A percentile compares a stretch with the other conserved stretches of the same genome.
Evolutionary conservation across 2,113 vertebrate species (phyloP).

Genomic region (Dolichotis patagonum): DNA sequence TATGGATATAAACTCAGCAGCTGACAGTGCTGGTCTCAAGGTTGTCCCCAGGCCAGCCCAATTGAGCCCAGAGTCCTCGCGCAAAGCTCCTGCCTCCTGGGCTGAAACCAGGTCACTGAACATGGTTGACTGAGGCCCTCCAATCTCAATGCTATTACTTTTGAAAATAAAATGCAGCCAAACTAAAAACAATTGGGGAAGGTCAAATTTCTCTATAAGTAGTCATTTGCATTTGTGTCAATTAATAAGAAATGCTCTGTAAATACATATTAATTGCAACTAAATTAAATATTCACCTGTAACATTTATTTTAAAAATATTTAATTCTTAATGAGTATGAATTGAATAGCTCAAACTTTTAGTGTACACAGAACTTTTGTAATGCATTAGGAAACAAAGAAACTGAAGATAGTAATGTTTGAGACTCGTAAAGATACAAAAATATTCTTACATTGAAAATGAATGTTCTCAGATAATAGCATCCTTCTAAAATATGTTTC

Average conservation of each 20-base stretch:
- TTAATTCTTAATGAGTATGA: conserved; percentile 75
- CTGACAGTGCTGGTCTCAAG: no score
- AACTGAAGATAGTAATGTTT: neutral
- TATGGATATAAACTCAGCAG: no score
- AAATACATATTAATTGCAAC: conserved; percentile 74
- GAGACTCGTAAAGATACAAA: neutral
- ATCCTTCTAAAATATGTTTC: neutral
- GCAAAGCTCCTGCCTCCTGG: no score
- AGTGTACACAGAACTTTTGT: neutral
- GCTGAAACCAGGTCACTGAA: no score
- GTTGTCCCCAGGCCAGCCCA: no score
- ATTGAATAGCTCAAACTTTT: conserved; percentile 63
- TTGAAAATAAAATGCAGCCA: conserved; percentile 46
- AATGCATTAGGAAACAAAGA: neutral
- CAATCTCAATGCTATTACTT: neutral
- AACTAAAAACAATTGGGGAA: conserved; percentile 31
- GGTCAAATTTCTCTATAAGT: conserved; percentile 55
- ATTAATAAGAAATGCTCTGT: conserved; percentile 73
- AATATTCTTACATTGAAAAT: neutral
- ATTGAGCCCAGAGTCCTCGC: no score
- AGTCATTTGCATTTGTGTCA: conserved; percentile 47
- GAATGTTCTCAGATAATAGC: neutral
- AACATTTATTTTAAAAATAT: conserved; percentile 77
- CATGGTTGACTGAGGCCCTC: no score
- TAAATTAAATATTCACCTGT: conserved; percentile 80